Base-by-base conservation (phyloP, 1,140 invertebrate species). In the Coelopa frigida region DNA sequence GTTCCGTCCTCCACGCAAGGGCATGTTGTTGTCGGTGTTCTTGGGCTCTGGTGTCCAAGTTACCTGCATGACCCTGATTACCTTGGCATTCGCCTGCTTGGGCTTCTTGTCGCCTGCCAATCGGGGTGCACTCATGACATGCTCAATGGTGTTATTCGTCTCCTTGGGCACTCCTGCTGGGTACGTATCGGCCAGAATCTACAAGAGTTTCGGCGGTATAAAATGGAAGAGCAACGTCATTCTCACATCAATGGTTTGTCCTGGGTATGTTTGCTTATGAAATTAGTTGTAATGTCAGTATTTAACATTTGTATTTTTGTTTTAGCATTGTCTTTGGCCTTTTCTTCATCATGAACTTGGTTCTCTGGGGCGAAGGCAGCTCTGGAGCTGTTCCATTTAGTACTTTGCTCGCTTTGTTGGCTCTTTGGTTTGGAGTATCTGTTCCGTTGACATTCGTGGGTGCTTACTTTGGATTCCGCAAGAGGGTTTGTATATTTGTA, bases 151-250 rank as follows among this genome's bases (percentile, higher is more conserved):
- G 1, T 78, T 95, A 29, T 99, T 91, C 72, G 94, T 98, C 1
- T 84, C 94, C 47, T 77, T 98, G 12, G 96, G 95, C 23, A 93
- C 91, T 3, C 89, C 89, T 18, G 94, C 94, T 48, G 96, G 96
- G 7, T 98, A 95, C 72, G 85, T 94, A 20, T 95, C 94, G 37
- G 90, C 96, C 5, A 75, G 94, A 54, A 84, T 99, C 52, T 99
- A 98, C 70, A 99, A 98, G 76, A 95, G 91, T 72, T 97, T 97
- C 72, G 91, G 94, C 12, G 96, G 95, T 12, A 85, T 96, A 57
- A 91, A 94, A 65, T 99, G 96, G 96, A 98, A 98, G 72, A 90
- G 89, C 21, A 99, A 99, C 74, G 90, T 99, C 4, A 70, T 98
- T 22, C 74, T 98, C 1, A 99, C 96, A 7, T 93, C 94, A 3